These are phyloP conservation scores for Myotis lucifugus DNA, from an alignment of 2,113 vertebrate genomes.

Conservation along the genomic window DNA sequence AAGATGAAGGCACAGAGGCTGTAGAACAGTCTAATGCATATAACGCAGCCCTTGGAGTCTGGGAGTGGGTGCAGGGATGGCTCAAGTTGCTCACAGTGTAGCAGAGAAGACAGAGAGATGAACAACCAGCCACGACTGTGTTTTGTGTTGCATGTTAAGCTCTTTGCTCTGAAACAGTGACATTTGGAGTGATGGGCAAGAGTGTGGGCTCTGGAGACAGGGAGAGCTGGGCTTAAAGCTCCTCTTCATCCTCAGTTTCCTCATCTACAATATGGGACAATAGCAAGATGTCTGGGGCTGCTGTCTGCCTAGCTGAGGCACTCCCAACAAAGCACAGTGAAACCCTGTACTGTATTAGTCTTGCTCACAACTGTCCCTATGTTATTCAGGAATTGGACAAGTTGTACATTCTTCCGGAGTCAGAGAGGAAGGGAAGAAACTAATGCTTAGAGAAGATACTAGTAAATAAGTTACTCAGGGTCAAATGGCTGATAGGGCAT, in stretches of 20 bases:
- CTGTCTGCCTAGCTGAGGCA: not conserved
- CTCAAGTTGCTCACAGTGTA: not conserved
- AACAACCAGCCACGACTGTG: not conserved
- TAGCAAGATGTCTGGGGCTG: not conserved
- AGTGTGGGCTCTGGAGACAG: not conserved
- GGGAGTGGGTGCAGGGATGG: too few relatives aligned
- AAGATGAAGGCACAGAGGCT: not conserved
- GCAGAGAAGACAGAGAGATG: not conserved
- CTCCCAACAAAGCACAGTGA: not conserved
- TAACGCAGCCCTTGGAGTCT: not conserved
- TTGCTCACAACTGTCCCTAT: not conserved
- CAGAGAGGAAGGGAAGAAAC: slow-evolving; percentile 33
- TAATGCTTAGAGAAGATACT: not conserved
- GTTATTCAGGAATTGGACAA: not conserved
- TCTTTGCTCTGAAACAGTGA: not conserved
- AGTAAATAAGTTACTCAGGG: not conserved
- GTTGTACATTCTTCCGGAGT: not conserved
- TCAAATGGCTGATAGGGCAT: not conserved
- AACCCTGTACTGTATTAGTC: not conserved
- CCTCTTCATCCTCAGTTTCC: not conserved
- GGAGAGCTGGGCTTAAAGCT: not conserved
- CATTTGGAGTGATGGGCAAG: not conserved
- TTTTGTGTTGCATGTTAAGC: not conserved
- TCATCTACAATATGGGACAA: not conserved
- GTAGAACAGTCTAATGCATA: not conserved